These are phyloP conservation scores for Tamandua tetradactyla DNA, from an alignment of 2,797 vertebrate species.

Conservation along the genomic window DNA sequence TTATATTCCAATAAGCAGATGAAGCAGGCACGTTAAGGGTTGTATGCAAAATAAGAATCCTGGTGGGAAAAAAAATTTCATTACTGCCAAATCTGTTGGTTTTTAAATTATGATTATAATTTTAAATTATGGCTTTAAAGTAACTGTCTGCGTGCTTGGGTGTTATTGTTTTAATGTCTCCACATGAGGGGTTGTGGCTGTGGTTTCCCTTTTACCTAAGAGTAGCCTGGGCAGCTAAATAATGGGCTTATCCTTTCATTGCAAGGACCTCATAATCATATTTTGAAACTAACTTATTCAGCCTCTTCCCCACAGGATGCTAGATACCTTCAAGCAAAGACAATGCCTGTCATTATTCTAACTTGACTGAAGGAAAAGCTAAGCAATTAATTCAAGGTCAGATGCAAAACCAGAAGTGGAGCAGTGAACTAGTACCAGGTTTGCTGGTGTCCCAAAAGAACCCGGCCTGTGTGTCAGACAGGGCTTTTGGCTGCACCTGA, in stretches of 20 bases:
- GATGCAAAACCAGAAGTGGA: slow-evolving; percentile 34
- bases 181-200: not conserved
- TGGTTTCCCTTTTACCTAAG: not conserved
- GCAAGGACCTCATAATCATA: not conserved
- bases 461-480: not conserved
- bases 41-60: slow-evolving; percentile 37
- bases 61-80: not conserved
- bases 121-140: slow-evolving; percentile 60
- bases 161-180: not conserved
- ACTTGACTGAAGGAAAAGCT: slow-evolving; percentile 32
- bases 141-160: not conserved
- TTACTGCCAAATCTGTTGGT: slow-evolving; percentile 25
- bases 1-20: slow-evolving; percentile 27
- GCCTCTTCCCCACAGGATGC: slow-evolving; percentile 13
- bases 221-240: not conserved
- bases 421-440: not conserved
- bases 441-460: not conserved
- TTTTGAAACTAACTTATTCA: slow-evolving; percentile 29
- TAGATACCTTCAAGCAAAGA: slow-evolving; percentile 51
- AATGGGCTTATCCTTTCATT: not conserved
- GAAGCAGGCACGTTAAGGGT: not conserved
- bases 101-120: slow-evolving; percentile 49
- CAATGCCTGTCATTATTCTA: slow-evolving; percentile 36
- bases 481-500: not conserved
- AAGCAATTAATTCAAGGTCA: slow-evolving; percentile 4